Base-by-base conservation (phyloP, 2,797 vertebrate species). In the Spea hammondii region DNA sequence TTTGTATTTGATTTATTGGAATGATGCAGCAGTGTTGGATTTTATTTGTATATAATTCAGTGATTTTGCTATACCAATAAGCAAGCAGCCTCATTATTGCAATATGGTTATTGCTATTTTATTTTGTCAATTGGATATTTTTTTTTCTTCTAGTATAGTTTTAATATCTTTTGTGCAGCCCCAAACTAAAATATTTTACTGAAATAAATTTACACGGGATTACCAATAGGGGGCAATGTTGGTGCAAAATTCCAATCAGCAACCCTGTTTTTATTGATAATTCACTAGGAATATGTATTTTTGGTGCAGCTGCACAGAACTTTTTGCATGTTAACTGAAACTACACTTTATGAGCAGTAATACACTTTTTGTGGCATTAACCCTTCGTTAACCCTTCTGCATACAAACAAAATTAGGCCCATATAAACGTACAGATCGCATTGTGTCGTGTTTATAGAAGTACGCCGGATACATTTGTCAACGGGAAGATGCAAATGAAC, bases 171-270 rank as follows among this genome's bases (percentile, higher is more conserved):
- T 32, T 32, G 32, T 32, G 32, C 32, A 32, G 32, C 32, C 32
- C 32, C 32, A 32, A 32, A 32, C 32, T 32, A 32, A 32, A 32
- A 32, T 32, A 32, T 32, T 1, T 32, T 32, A 57, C 1, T 3
- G 12, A 57, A 50, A 45, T 4, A 83, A 69, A 84, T 86, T 1
- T 32, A 59, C 84, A 0, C 84, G 48, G 77, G 83, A 80, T 83
- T 46, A 83, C 90, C 91, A 85, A 90, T 85, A 92, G 91, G 88
- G 90, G 91, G 91, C 91, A 90, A 84, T 91, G 88, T 92, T 91
- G 91, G 86, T 89, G 84, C 87, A 50, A 83, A 90, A 87, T 84
- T 70, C 74, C 57, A 65, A 64, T 5, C 0, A 51, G 47, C 76
- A 66, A 13, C 47, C 55, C 8, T 74, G 62, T 46, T 60, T 57